Evolutionary conservation across 2,888 invertebrate species (phyloP).

Genomic region (Philereme vetulata): DNA sequence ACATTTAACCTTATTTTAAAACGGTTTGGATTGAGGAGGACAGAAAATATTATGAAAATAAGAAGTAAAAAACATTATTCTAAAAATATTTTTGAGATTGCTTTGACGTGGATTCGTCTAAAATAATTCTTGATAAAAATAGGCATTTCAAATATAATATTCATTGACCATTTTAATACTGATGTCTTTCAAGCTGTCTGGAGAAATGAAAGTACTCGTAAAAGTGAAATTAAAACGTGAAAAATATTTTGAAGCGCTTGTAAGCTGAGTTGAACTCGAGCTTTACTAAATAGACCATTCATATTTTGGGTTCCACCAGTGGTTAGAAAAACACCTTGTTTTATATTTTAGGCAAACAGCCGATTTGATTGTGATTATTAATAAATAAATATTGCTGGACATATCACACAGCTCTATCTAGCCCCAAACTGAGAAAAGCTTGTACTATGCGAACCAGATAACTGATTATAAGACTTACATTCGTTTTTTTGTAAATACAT

Average conservation of each 20-base stretch:
- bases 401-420: too few species aligned
- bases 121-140: neutral
- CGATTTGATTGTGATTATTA: too few species aligned
- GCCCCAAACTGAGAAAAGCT: too few species aligned
- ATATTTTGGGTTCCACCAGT: constrained; percentile 37
- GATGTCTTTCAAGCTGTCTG: constrained; percentile 2
- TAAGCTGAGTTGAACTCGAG: constrained; percentile 40
- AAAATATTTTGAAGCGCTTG: constrained; percentile 31
- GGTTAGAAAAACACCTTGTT: constrained; percentile 1
- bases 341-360: neutral
- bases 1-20: constrained; percentile 16
- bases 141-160: neutral
- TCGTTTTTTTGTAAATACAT: too few species aligned
- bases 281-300: constrained; percentile 41
- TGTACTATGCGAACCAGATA: too few species aligned
- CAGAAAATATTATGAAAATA: constrained; percentile 1
- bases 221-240: constrained; percentile 25
- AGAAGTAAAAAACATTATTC: neutral
- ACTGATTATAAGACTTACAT: too few species aligned
- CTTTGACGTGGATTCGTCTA: neutral
- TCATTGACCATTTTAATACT: neutral
- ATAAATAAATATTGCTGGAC: too few species aligned
- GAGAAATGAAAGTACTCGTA: constrained; percentile 15
- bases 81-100: constrained; percentile 2
- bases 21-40: constrained; percentile 7